Conservation (phyloP, 2,113 vertebrate genomes). For the Tor tambroides region DNA sequence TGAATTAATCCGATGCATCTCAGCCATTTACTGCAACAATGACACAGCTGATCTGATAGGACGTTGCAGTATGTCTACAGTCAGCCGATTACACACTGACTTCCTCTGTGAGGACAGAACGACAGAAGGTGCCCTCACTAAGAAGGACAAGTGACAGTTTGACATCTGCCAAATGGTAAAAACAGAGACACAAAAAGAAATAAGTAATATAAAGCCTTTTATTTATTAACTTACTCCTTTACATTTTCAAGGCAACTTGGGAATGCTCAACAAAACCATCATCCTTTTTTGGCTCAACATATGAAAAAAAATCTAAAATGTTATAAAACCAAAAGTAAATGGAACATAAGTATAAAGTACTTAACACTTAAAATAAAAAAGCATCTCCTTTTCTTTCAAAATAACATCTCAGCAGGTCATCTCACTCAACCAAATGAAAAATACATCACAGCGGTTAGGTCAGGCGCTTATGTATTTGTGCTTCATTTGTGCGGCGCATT, state of each 20-base stretch:
- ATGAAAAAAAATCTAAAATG: neutral
- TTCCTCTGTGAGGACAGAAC: too few species aligned
- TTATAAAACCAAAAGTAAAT: constrained; percentile 24
- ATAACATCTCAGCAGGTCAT: constrained; percentile 22
- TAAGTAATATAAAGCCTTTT: too few species aligned
- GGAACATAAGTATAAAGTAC: neutral
- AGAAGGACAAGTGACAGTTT: too few species aligned
- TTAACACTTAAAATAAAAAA: neutral
- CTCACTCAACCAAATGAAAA: constrained; percentile 40
- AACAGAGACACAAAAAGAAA: too few species aligned
- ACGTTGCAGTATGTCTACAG: too few species aligned
- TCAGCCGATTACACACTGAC: too few species aligned
- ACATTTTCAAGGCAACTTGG: constrained; percentile 61
- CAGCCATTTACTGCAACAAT: too few species aligned
- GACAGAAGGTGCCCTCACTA: too few species aligned
- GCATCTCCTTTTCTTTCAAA: too few species aligned
- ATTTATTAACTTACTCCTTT: constrained; percentile 25
- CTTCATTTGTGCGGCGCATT: constrained; percentile 35
- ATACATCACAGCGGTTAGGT: constrained; percentile 67
- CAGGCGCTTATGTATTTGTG: constrained; percentile 67
- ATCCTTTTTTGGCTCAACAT: constrained; percentile 1
- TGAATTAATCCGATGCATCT: too few species aligned
- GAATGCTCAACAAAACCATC: constrained; percentile 51
- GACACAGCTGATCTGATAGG: too few species aligned
- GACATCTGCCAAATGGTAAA: too few species aligned